Conservation (phyloP, 2,888 invertebrate genomes). For the Orchesellides sinensis region DNA sequence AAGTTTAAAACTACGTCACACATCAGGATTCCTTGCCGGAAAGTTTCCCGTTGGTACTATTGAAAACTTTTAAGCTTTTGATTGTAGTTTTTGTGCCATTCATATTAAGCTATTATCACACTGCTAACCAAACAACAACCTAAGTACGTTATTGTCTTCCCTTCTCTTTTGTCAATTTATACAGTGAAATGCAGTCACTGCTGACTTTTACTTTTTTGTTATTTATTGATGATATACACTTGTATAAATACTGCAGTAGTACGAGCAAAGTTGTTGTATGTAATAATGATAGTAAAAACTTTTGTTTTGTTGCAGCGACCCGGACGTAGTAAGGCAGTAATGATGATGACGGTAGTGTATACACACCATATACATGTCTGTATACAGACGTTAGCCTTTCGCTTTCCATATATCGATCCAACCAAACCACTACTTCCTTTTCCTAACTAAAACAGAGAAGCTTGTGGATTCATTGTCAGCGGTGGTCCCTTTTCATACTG, state of each 20-base stretch:
- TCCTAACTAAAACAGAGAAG: not conserved
- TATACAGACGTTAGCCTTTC: conserved; percentile 33
- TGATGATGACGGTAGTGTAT: not conserved
- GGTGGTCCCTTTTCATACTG: conserved; percentile 16
- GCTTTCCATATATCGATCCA: conserved; percentile 72
- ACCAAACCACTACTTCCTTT: conserved; percentile 22
- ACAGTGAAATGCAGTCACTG: not conserved
- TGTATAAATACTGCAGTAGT: not conserved
- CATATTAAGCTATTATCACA: not conserved
- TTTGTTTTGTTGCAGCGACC: conserved; percentile 5
- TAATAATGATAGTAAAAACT: conserved; percentile 8
- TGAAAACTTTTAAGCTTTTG: too few relatives aligned
- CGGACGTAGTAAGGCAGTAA: not conserved
- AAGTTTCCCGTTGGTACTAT: too few relatives aligned
- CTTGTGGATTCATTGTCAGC: conserved; percentile 14
- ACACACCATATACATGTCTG: too few relatives aligned
- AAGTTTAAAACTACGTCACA: too few relatives aligned
- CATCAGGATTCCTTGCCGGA: too few relatives aligned
- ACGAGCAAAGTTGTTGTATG: not conserved
- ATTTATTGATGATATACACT: conserved; percentile 5
- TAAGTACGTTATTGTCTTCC: not conserved
- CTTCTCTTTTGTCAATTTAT: not conserved
- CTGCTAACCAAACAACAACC: too few relatives aligned
- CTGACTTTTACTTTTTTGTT: not conserved
- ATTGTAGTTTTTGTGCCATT: too few relatives aligned